Percentiles rank a stretch among this genome's conserved stretches.
These are phyloP conservation scores for Scolopax rusticola DNA, from an alignment of 2,797 vertebrate species.

Conservation along the genomic window DNA sequence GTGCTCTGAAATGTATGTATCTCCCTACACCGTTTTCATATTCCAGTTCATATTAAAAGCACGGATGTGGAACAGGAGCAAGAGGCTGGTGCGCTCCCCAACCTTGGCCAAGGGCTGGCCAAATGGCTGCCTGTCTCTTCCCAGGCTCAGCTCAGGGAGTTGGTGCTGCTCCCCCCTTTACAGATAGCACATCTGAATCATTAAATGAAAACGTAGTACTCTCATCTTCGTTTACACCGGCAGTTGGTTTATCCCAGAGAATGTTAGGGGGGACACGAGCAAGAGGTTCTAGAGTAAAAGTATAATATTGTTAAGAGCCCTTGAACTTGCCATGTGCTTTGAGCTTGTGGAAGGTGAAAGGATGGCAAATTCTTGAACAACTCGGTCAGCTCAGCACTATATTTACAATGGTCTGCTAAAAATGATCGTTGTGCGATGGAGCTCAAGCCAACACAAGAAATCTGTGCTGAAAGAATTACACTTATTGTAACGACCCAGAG, in stretches of 20 bases:
- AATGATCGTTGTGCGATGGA: neutral
- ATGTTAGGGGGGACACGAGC: neutral
- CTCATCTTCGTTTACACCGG: neutral
- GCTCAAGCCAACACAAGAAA: constrained; percentile 15
- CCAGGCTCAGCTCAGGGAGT: neutral
- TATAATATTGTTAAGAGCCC: constrained; percentile 1
- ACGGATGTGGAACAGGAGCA: rapidly evolving
- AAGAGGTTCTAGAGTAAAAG: neutral
- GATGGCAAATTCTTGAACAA: neutral
- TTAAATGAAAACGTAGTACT: neutral
- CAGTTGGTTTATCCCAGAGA: neutral
- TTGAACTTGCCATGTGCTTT: neutral
- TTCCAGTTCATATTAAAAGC: neutral
- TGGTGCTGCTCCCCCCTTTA: neutral
- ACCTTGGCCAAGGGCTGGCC: neutral
- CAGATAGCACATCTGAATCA: neutral
- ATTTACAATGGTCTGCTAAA: constrained; percentile 1
- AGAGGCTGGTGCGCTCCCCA: neutral
- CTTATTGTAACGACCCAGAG: neutral
- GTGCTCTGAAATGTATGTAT: neutral
- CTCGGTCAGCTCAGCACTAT: neutral
- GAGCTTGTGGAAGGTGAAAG: neutral
- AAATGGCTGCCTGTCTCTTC: neutral
- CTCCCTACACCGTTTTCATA: neutral
- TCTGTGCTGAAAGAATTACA: constrained; percentile 22